A percentile compares a stretch with the other conserved stretches of the same genome.
Evolutionary conservation across 2,797 vertebrate genomes (phyloP).

Genomic region (Lateolabrax maculatus): DNA sequence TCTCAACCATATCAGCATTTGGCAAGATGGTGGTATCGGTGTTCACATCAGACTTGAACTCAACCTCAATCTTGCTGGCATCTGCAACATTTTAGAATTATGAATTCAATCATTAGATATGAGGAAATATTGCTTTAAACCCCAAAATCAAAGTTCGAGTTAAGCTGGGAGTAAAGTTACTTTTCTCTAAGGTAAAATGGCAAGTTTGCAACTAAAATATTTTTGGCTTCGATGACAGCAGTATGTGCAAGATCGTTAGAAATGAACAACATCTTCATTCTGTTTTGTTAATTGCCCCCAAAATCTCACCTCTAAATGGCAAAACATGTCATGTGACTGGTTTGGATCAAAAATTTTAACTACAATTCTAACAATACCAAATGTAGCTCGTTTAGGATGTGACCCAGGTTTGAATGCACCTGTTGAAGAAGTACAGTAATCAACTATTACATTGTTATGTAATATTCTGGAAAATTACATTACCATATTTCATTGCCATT

Average conservation of each 20-base stretch:
- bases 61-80: constrained; percentile 86
- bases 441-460: no score
- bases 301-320: neutral
- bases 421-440: neutral
- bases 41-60: constrained; percentile 87
- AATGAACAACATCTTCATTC: neutral
- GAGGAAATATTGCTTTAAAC: neutral
- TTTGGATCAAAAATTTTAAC: neutral
- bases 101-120: neutral
- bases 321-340: neutral
- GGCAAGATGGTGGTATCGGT: constrained; percentile 79
- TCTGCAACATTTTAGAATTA: constrained; percentile 80
- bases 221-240: neutral
- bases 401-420: neutral
- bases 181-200: neutral
- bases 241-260: neutral
- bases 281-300: neutral
- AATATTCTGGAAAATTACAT: constrained; percentile 5
- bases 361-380: neutral
- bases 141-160: neutral
- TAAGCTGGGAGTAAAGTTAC: neutral
- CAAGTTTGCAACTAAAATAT: neutral
- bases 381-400: neutral
- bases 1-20: constrained; percentile 71
- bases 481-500: constrained; percentile 90